These are phyloP conservation scores for Coregonus suidteri DNA, from an alignment of 2,797 vertebrate genomes.

Conservation along the genomic window DNA sequence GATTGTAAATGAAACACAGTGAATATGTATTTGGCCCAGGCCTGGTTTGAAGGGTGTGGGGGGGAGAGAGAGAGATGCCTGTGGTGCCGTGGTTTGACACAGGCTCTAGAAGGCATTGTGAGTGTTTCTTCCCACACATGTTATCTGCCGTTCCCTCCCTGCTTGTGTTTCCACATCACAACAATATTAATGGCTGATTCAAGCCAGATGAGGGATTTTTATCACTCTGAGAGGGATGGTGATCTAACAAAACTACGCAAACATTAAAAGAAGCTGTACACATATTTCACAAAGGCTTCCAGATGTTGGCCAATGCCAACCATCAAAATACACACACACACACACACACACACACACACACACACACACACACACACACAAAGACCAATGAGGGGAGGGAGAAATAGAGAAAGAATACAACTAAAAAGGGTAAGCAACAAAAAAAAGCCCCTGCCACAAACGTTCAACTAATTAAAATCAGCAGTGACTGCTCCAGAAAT, in stretches of 20 bases:
- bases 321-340: too few species aligned
- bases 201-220: constrained; percentile 72
- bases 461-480: constrained; percentile 82
- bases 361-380: constrained; percentile 21
- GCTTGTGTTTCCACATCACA: constrained; percentile 74
- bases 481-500: constrained; percentile 76
- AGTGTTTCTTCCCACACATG: constrained; percentile 55
- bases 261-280: constrained; percentile 72
- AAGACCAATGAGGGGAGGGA: constrained; percentile 62
- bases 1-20: not conserved
- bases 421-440: constrained; percentile 68
- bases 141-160: constrained; percentile 58
- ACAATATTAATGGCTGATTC: constrained; percentile 77
- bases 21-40: constrained; percentile 20
- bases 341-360: constrained; percentile 6
- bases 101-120: not conserved
- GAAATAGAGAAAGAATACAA: constrained; percentile 67
- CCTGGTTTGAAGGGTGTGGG: not conserved
- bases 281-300: constrained; percentile 59
- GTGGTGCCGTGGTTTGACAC: constrained; percentile 39
- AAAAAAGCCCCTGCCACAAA: constrained; percentile 47
- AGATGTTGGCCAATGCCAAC: too few species aligned
- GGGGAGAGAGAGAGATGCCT: constrained; percentile 17
- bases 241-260: constrained; percentile 74
- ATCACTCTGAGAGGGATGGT: constrained; percentile 53